A percentile compares a stretch with the other conserved stretches of the same genome.
phyloP scores from a whole-genome alignment of 2,797 vertebrate genomes.

The Aphelocoma californica region DNA sequence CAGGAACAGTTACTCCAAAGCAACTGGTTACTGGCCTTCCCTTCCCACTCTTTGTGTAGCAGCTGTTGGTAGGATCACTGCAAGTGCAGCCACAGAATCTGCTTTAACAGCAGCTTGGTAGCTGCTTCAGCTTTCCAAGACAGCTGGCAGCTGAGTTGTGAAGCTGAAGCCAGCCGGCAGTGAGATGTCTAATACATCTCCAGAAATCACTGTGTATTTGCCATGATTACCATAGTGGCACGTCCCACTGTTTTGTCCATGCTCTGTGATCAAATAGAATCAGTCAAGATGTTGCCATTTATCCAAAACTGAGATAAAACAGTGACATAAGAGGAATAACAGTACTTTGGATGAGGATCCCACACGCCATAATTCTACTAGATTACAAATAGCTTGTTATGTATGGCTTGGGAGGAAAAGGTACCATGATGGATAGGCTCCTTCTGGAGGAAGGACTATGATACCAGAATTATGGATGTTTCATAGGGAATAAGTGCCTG shows the following conservation, averaged over 20 bases:
- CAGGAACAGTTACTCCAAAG: neutral
- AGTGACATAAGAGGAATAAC: neutral
- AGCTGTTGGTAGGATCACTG: neutral
- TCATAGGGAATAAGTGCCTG: neutral
- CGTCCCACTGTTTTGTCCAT: neutral
- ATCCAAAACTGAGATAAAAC: constrained; percentile 11
- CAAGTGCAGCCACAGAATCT: neutral
- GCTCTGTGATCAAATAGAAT: neutral
- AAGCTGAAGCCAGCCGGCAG: neutral
- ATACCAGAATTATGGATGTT: neutral
- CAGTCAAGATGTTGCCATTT: constrained; percentile 13
- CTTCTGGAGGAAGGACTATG: neutral
- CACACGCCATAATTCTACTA: neutral
- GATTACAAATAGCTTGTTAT: neutral
- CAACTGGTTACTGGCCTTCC: neutral
- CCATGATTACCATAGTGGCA: neutral
- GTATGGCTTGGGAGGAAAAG: neutral
- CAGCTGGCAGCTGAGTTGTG: neutral
- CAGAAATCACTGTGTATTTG: constrained; percentile 15
- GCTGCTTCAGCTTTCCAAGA: neutral
- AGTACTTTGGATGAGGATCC: neutral
- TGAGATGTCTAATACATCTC: neutral
- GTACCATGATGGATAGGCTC: neutral
- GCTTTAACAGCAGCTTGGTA: neutral
- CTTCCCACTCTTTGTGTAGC: neutral